Conservation (phyloP, 2,113 vertebrate species). For the Rhinichthys klamathensis region DNA sequence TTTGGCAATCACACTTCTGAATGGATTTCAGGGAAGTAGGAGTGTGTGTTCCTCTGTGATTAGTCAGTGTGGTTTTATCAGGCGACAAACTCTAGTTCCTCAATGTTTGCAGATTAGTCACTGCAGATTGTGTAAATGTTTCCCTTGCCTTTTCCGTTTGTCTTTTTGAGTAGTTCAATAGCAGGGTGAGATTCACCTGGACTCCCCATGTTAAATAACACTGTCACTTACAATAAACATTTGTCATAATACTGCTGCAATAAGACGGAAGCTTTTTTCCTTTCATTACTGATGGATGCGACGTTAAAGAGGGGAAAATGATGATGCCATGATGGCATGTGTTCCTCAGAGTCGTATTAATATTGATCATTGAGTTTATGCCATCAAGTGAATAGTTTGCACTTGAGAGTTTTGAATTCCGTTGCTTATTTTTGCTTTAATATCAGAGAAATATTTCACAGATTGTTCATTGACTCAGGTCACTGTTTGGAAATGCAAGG, state of each 20-base stretch:
- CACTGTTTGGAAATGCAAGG: not conserved
- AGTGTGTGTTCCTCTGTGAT: conserved; percentile 28
- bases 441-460: not conserved
- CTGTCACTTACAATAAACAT: not conserved
- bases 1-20: conserved; percentile 30
- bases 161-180: not conserved
- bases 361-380: conserved; percentile 54
- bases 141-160: not conserved
- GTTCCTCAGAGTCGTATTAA: conserved; percentile 54
- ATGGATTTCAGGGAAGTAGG: conserved; percentile 20
- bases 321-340: conserved; percentile 41
- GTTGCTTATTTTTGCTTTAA: not conserved
- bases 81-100: conserved; percentile 3
- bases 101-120: conserved; percentile 22
- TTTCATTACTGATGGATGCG: conserved; percentile 7
- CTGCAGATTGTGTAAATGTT: not conserved
- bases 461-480: not conserved
- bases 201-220: not conserved
- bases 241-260: not conserved
- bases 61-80: conserved; percentile 29
- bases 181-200: not conserved
- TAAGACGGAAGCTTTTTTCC: conserved; percentile 13
- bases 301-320: conserved; percentile 16
- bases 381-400: not conserved
- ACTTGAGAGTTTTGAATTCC: not conserved